Percentiles rank a stretch among this genome's conserved stretches.
Evolutionary conservation across 2,888 invertebrate species (phyloP).

Genomic region (Papilio gigon): DNA sequence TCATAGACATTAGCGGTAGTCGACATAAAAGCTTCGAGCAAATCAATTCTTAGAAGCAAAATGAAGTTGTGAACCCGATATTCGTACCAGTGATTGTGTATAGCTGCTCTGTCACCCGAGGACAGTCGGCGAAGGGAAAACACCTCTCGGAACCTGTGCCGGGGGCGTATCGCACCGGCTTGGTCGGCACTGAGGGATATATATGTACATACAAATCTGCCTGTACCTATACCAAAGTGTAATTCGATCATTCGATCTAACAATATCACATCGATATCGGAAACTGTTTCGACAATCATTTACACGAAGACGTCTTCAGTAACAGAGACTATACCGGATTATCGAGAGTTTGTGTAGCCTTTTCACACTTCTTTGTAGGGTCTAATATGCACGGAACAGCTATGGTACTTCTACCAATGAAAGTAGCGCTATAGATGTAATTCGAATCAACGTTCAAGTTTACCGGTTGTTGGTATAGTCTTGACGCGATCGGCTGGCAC

Average conservation of each 20-base stretch:
- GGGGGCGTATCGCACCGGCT: constrained; percentile 71
- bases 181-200: constrained; percentile 59
- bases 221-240: constrained; percentile 51
- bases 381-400: background rate
- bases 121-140: constrained; percentile 68
- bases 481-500: constrained; percentile 84
- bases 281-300: background rate
- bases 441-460: background rate
- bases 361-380: no score
- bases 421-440: background rate
- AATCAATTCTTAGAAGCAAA: constrained; percentile 60
- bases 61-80: constrained; percentile 54
- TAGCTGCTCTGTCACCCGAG: constrained; percentile 69
- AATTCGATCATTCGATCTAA: constrained; percentile 8
- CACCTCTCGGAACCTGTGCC: constrained; percentile 71
- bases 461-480: constrained; percentile 62
- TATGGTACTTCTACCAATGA: background rate
- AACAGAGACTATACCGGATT: background rate
- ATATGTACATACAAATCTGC: constrained; percentile 68
- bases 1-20: constrained; percentile 31
- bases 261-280: background rate
- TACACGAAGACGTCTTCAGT: background rate
- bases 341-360: background rate
- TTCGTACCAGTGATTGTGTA: constrained; percentile 74
- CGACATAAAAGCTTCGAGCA: constrained; percentile 49